Evolutionary conservation across 1,140 invertebrate genomes (phyloP).

Genomic region (Eubasilissa regina): DNA sequence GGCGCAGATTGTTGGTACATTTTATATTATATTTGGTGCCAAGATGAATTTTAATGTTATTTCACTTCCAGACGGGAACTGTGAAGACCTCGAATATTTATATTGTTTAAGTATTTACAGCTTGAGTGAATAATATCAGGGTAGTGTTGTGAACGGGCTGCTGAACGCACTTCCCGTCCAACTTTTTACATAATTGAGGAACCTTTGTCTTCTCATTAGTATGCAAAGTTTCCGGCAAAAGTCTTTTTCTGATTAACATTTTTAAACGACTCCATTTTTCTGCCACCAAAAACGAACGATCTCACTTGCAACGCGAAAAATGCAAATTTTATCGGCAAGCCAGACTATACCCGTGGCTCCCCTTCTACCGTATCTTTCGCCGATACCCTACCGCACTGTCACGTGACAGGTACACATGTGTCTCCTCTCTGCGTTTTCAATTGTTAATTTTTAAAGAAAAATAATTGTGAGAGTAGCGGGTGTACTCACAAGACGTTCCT

Average conservation of each 20-base stretch:
- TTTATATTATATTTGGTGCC: no score
- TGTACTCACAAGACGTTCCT: no score
- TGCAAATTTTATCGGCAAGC: background rate
- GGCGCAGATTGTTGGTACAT: no score
- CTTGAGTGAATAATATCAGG: background rate
- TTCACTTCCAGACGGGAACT: background rate
- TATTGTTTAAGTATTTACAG: background rate
- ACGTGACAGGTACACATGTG: no score
- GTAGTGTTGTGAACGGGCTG: background rate
- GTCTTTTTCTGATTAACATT: constrained; percentile 36
- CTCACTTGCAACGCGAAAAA: constrained; percentile 26
- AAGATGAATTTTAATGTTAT: no score
- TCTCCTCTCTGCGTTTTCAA: no score
- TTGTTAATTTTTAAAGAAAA: no score
- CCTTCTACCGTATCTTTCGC: background rate
- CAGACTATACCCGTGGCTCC: background rate
- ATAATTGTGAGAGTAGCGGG: no score
- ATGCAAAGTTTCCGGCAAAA: constrained; percentile 3
- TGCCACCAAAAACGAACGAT: background rate
- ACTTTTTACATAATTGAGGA: constrained; percentile 7
- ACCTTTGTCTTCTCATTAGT: constrained; percentile 11
- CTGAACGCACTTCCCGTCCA: background rate
- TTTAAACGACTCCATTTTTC: constrained; percentile 35
- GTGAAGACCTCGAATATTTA: background rate
- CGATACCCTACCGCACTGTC: background rate